A percentile compares a stretch with the other conserved stretches of the same genome.
phyloP scores from a whole-genome alignment of 1,140 invertebrate species.

The Meloidogyne floridensis region DNA sequence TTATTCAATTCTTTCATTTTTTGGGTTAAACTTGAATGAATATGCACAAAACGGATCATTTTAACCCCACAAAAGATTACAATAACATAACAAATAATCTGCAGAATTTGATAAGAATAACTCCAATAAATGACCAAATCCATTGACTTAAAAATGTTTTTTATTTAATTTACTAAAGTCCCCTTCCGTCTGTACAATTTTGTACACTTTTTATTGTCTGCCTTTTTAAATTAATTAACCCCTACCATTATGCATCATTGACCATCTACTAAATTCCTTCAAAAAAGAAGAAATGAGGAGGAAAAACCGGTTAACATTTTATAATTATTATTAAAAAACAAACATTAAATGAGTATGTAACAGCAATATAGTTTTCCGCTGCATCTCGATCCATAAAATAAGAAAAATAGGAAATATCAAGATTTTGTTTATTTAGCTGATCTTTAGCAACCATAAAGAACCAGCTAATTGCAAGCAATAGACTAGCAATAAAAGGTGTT shows the following conservation, averaged over 20 bases:
- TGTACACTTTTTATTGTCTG: no score
- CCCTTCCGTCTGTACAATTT: no score
- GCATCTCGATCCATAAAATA: not conserved
- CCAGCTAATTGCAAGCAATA: not conserved
- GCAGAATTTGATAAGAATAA: not conserved
- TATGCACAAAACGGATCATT: not conserved
- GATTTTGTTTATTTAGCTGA: not conserved
- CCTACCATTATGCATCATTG: no score
- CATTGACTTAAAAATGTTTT: not conserved
- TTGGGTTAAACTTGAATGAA: not conserved
- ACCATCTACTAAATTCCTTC: no score
- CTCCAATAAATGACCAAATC: not conserved
- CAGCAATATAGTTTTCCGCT: not conserved
- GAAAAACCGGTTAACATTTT: no score
- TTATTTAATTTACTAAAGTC: no score
- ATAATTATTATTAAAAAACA: not conserved
- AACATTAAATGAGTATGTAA: not conserved
- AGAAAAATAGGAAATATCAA: not conserved
- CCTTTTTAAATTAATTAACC: no score
- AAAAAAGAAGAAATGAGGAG: no score
- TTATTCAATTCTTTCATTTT: slow-evolving; percentile 1
- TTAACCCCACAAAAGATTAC: not conserved
- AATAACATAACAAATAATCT: not conserved
- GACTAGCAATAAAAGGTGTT: not conserved
- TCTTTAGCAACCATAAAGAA: not conserved